phyloP scores from a whole-genome alignment of 1,140 invertebrate genomes.

The Pseudomyrmex flavicornis region DNA sequence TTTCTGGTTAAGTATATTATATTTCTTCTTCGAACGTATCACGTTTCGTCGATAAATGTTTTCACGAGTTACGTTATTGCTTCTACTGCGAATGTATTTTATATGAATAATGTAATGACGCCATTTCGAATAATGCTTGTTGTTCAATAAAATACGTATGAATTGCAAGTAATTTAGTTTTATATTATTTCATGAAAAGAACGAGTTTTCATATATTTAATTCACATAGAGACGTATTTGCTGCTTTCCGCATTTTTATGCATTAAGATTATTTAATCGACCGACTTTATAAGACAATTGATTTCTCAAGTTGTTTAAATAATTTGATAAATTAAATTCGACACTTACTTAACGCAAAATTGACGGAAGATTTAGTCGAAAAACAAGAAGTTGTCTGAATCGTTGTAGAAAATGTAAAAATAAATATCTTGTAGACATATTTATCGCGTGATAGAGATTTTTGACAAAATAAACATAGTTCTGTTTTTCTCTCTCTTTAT shows the following conservation, averaged over 20 bases:
- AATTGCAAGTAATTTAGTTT: not conserved
- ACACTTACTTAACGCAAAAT: slow-evolving; percentile 37
- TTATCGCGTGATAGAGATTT: too few relatives aligned
- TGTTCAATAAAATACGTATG: not conserved
- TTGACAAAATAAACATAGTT: too few relatives aligned
- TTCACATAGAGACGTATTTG: too few relatives aligned
- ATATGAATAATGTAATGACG: slow-evolving; percentile 39
- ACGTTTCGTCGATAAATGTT: slow-evolving; percentile 27
- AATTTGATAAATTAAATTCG: slow-evolving; percentile 46
- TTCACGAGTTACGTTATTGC: slow-evolving; percentile 15
- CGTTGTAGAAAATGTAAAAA: slow-evolving; percentile 10
- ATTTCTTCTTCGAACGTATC: slow-evolving; percentile 13
- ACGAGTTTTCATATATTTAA: not conserved
- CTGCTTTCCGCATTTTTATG: not conserved
- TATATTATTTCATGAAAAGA: not conserved
- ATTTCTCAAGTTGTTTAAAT: not conserved
- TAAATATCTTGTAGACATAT: too few relatives aligned
- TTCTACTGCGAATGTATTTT: slow-evolving; percentile 37
- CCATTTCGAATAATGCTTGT: slow-evolving; percentile 7
- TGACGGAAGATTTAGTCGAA: slow-evolving; percentile 38
- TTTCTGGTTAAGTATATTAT: slow-evolving; percentile 52
- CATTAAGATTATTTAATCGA: not conserved
- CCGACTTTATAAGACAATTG: not conserved
- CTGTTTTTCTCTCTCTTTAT: not conserved
- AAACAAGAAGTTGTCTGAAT: slow-evolving; percentile 14